Conservation (phyloP, 2,113 vertebrate genomes). For the Python bivittatus region DNA sequence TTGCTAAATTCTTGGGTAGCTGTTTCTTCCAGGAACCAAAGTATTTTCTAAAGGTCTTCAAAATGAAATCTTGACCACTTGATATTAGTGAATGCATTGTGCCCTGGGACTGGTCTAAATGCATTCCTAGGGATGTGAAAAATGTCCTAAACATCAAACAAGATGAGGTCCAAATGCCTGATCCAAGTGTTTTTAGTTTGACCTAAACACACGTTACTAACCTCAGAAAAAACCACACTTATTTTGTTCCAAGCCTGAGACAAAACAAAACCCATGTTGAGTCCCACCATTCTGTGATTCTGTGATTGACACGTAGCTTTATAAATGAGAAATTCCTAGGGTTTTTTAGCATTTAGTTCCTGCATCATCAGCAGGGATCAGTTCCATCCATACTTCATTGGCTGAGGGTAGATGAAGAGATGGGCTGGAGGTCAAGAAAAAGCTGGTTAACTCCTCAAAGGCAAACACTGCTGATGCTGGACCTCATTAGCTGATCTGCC, state of each 20-base stretch:
- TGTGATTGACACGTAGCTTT: not conserved
- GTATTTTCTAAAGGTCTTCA: not conserved
- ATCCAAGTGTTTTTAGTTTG: not conserved
- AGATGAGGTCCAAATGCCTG: no score
- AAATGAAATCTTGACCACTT: not conserved
- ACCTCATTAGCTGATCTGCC: not conserved
- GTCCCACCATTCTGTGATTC: not conserved
- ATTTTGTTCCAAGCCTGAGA: not conserved
- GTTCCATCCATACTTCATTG: no score
- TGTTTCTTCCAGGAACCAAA: not conserved
- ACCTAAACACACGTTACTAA: not conserved
- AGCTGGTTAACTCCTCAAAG: not conserved
- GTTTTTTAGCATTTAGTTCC: not conserved
- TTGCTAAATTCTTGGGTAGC: not conserved
- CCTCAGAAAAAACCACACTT: not conserved
- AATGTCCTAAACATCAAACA: no score
- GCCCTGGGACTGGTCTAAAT: not conserved
- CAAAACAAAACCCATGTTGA: not conserved
- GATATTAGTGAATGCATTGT: not conserved
- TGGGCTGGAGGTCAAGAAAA: not conserved
- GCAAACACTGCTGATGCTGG: not conserved
- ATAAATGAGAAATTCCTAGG: not conserved
- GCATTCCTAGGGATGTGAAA: not conserved
- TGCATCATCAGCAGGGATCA: not conserved
- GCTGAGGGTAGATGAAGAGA: not conserved